phyloP scores from a whole-genome alignment of 2,113 vertebrate genomes.

The Etheostoma spectabile region DNA sequence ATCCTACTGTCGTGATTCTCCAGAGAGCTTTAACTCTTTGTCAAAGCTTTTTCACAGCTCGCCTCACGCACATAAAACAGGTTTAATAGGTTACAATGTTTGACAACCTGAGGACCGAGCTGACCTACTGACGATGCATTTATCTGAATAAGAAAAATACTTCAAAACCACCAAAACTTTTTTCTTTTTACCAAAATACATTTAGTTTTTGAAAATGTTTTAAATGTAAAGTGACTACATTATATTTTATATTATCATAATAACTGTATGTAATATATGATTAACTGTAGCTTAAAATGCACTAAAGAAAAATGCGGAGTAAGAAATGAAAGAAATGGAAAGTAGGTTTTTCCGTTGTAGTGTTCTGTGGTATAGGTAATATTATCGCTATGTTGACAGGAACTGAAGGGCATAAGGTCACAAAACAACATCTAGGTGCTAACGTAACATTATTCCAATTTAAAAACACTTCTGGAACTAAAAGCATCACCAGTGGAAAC shows the following conservation, averaged over 20 bases:
- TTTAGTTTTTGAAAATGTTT: not conserved
- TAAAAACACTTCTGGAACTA: not conserved
- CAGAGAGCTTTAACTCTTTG: not conserved
- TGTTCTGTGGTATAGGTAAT: not conserved
- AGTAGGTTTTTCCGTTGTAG: not conserved
- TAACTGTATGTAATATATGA: not conserved
- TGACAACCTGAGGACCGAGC: not conserved
- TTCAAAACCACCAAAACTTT: not conserved
- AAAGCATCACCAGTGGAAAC: not conserved
- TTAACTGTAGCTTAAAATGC: not conserved
- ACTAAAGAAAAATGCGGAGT: not conserved
- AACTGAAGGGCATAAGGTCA: conserved; percentile 1
- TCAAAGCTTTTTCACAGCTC: not conserved
- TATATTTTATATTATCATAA: not conserved
- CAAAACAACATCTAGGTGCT: not conserved
- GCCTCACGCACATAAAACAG: not conserved
- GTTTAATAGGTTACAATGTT: not conserved
- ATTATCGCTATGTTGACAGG: not conserved
- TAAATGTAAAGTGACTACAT: not conserved
- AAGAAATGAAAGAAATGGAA: not conserved
- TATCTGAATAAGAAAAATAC: not conserved
- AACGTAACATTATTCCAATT: not conserved
- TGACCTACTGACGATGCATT: not conserved
- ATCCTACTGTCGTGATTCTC: not conserved
- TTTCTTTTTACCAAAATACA: not conserved